Base-by-base conservation (phyloP, 1,140 invertebrate genomes). In the Ceratitis capitata region DNA sequence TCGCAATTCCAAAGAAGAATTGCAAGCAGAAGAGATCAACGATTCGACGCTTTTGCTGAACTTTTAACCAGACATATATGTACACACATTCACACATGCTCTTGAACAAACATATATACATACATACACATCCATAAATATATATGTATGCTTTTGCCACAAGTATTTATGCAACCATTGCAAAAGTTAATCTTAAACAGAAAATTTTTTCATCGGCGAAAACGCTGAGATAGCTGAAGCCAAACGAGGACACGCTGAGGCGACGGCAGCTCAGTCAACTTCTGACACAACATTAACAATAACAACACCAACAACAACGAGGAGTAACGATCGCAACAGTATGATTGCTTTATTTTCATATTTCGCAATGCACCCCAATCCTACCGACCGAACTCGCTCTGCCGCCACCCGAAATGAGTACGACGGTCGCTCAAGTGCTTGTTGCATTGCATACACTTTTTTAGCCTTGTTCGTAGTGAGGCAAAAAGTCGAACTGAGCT, bases 291-390 rank as follows among this genome's bases (percentile, higher is more conserved):
- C 32, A 61, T 26, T 26, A 61, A 56, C 19, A 56, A 19, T 5
- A 29, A n/a, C 29, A 42, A 2, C 29, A 39, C 23, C 16, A 78
- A 23, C 16, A 45, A 78, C 39, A 45, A 12, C 69, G 69, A 47
- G 69, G 69, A 78, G 45, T 26, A 78, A 16, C 39, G 42, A 47
- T 78, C 69, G n/a, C 69, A 47, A 39, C 69, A 78, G 12, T 47
- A 19, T n/a, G 9, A 42, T 78, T 78, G 69, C 69, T 45, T 26
- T 78, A 78, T 78, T 42, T n/a, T 39, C 69, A 78, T 23, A 78
- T 78, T 78, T 78, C 69, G 69, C 69, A 78, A 78, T 26, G 69
- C 69, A 78, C 69, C 69, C 69, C 69, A 78, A 78, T 26, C 69
- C 39, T 45, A 42, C 69, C 23, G 4, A 14, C 39, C n/a, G 39